Evolutionary conservation across 2,797 vertebrate genomes (phyloP).

Genomic region (Chrosomus eos): DNA sequence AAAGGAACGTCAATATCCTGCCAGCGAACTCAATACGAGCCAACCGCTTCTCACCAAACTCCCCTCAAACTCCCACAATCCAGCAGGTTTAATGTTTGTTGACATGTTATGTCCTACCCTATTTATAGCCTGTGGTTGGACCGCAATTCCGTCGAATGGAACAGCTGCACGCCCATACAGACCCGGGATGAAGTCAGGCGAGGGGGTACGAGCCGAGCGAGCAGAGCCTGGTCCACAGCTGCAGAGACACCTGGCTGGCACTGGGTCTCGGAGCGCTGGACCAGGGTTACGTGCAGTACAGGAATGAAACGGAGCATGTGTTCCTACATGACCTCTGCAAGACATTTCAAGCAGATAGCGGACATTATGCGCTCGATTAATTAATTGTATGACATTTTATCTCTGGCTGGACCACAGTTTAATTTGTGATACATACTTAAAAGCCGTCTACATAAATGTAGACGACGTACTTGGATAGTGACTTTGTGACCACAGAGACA

Average conservation of each 20-base stretch:
- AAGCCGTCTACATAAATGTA: not conserved
- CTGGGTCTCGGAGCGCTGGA: not conserved
- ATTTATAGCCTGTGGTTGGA: conserved; percentile 57
- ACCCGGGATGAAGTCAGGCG: conserved; percentile 53
- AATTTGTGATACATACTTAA: not conserved
- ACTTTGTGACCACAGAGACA: not conserved
- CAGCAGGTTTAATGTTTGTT: conserved; percentile 46
- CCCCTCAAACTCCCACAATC: conserved; percentile 24
- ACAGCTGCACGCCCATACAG: conserved; percentile 55
- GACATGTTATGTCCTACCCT: conserved; percentile 48
- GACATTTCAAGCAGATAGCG: not conserved
- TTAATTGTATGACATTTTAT: not conserved
- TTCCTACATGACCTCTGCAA: not conserved
- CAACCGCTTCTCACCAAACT: conserved; percentile 42
- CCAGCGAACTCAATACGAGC: conserved; percentile 20
- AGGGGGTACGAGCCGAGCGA: conserved; percentile 50
- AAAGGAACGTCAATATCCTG: conserved; percentile 14
- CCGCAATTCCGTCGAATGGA: conserved; percentile 38
- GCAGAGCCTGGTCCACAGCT: conserved; percentile 47
- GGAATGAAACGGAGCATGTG: not conserved
- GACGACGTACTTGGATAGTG: not conserved
- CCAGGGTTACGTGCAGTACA: conserved; percentile 36
- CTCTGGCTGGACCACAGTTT: not conserved
- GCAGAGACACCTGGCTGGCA: conserved; percentile 57
- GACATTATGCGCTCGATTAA: not conserved